These are phyloP conservation scores for Perizoma flavofasciatum DNA, from an alignment of 2,888 invertebrate species.

Conservation along the genomic window DNA sequence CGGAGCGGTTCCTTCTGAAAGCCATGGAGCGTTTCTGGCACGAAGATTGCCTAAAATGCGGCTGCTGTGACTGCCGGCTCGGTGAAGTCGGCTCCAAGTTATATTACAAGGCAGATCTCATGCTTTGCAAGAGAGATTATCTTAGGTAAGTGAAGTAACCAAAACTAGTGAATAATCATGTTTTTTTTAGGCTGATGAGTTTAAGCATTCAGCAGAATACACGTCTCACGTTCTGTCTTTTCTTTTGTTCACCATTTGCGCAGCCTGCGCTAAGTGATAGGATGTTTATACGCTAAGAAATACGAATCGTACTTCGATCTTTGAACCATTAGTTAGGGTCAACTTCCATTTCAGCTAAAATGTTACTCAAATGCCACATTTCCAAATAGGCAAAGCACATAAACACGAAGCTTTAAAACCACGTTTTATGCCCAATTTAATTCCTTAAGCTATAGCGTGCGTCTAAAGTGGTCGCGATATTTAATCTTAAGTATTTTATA, in stretches of 20 bases:
- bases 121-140: conserved; percentile 96
- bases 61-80: conserved; percentile 96
- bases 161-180: too few species aligned
- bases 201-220: too few species aligned
- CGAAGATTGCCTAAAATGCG: conserved; percentile 96
- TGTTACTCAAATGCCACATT: conserved; percentile 31
- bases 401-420: conserved; percentile 30
- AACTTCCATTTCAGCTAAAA: conserved; percentile 22
- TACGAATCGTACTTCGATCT: conserved; percentile 22
- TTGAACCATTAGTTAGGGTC: conserved; percentile 20
- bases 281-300: not conserved
- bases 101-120: conserved; percentile 95
- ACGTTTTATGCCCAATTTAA: conserved; percentile 40
- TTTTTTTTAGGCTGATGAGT: too few species aligned
- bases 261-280: too few species aligned
- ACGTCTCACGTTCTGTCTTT: too few species aligned
- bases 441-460: conserved; percentile 52
- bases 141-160: conserved; percentile 83
- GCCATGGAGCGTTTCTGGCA: conserved; percentile 97
- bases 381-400: conserved; percentile 22
- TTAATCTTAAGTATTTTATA: conserved; percentile 56
- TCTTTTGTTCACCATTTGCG: too few species aligned
- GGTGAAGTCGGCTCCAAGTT: conserved; percentile 96
- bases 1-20: conserved; percentile 91
- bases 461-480: conserved; percentile 54